Base-by-base conservation (phyloP, 2,888 invertebrate species). In the Stegophylla sp. region DNA sequence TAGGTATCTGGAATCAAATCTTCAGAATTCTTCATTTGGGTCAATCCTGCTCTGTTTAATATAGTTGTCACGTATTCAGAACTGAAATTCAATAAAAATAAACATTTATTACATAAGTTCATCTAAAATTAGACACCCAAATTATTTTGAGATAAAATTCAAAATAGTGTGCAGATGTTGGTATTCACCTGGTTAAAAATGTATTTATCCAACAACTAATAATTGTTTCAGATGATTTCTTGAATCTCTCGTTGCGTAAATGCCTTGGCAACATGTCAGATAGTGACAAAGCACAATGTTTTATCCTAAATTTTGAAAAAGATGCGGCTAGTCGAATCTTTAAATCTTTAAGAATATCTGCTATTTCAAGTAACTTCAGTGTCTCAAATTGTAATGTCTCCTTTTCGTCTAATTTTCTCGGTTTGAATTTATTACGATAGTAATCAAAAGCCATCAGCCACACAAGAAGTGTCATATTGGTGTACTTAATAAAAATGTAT, bases 201-300 rank as follows among this genome's bases (percentile, higher is more conserved):
- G 91, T 91, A 87, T 94, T 94, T 15, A 94, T 91, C 94, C 94
- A 94, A 83, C 93, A 94, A 0, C 92, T 92, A 1, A 93, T 90
- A 0, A 87, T 87, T 0, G 87, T 87, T 75, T 85, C 83, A 15
- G 74, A 75, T 5, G 76, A 74, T 13, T 82, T 89, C 0, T 90
- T 89, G 41, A 92, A 89, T 82, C 91, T 89, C 79, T 92, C 92
- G 83, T 93, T 91, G 82, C 91, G 89, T 83, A 94, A 87, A 86
- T 93, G 93, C 0, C 87, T 85, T 0, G 94, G 94, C 23, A 94
- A 87, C 71, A 94, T 87, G 74, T 93, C 90, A 51, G 87, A 88
- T 85, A 91, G 88, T 86, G 86, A 88, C 45, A 92, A 89, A 0
- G 94, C 94, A 67, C 90, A 91, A 84, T 91, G 91, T 84, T 91